Conservation (phyloP, 92 coral and sea anemone species). For the Parazoanthus darwini region DNA sequence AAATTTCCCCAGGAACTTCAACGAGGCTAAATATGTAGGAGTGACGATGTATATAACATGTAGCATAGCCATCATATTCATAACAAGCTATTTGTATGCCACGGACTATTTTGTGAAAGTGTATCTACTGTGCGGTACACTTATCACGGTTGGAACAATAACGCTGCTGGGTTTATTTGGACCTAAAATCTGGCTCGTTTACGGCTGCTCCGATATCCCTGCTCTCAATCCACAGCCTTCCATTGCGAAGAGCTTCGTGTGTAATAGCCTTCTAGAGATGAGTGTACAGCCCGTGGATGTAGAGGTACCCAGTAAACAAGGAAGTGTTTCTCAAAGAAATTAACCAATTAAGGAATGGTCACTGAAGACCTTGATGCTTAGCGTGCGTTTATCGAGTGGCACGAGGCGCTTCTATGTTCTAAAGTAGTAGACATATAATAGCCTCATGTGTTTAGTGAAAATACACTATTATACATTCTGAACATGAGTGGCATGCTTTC, state of each 20-base stretch:
- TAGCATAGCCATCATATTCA: conserved; percentile 47
- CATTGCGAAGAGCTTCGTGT: background rate
- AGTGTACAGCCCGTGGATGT: background rate
- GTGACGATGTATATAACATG: conserved; percentile 57
- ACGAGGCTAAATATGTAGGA: conserved; percentile 58
- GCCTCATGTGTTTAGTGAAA: too few species aligned
- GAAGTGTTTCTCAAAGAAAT: background rate
- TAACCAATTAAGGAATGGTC: background rate
- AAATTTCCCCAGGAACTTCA: conserved; percentile 59
- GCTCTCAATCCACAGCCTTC: background rate
- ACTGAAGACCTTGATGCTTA: too few species aligned
- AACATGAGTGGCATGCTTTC: too few species aligned
- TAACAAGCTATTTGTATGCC: conserved; percentile 51
- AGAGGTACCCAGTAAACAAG: conserved; percentile 7
- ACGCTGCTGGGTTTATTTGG: conserved; percentile 52
- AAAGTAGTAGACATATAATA: too few species aligned
- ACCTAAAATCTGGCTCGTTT: conserved; percentile 53
- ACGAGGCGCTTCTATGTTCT: too few species aligned
- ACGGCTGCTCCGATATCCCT: background rate
- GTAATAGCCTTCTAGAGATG: background rate
- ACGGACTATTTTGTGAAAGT: conserved; percentile 46
- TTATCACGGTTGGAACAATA: conserved; percentile 46
- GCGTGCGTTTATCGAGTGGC: too few species aligned
- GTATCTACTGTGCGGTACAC: conserved; percentile 48
- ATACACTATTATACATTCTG: too few species aligned